These are phyloP conservation scores for Bombycilla garrulus DNA, from an alignment of 2,113 vertebrate genomes.

Conservation along the genomic window DNA sequence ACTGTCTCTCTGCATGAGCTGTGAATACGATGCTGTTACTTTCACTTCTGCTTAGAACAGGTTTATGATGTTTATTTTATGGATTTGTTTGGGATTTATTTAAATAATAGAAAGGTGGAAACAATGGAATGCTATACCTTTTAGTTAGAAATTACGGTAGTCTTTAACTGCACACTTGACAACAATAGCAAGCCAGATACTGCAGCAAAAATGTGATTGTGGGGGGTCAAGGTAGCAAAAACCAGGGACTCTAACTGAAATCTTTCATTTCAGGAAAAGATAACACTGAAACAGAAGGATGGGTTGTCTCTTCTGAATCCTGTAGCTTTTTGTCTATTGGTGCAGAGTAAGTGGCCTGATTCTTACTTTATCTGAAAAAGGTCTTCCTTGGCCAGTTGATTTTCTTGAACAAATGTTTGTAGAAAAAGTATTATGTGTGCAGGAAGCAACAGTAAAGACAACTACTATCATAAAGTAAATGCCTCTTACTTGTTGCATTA, in stretches of 20 bases:
- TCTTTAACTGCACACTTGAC: background rate
- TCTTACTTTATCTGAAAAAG: background rate
- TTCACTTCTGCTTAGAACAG: background rate
- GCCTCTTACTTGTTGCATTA: background rate
- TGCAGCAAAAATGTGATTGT: background rate
- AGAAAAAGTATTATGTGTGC: background rate
- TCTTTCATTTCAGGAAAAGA: conserved; percentile 72
- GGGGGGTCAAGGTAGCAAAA: background rate
- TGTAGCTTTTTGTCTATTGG: conserved; percentile 99
- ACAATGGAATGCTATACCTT: background rate
- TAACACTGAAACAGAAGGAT: conserved; percentile 89
- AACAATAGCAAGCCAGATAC: background rate
- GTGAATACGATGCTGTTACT: background rate
- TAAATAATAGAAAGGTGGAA: background rate
- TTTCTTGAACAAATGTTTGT: background rate
- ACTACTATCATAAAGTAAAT: background rate
- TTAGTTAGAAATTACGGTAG: background rate
- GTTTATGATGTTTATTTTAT: background rate
- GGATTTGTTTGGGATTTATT: background rate
- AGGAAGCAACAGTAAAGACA: background rate
- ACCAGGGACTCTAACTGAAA: background rate
- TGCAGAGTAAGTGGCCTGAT: conserved; percentile 81
- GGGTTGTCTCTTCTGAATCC: conserved; percentile 98
- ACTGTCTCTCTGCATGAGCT: background rate
- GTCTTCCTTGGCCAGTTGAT: background rate